Conservation (phyloP, 2,888 invertebrate genomes). For the Chesias legatella region DNA sequence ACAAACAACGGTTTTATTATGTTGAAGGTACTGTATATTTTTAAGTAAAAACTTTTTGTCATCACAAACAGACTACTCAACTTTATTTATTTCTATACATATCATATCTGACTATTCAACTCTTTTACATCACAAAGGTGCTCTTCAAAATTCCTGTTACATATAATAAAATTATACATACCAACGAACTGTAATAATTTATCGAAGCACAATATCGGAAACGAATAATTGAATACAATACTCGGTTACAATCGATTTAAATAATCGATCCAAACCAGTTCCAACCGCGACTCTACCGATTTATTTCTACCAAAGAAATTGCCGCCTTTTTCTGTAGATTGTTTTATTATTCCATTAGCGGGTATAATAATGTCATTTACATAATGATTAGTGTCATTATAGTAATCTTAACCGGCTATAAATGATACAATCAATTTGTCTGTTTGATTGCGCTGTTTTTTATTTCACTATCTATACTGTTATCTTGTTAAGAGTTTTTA, state of each 20-base stretch:
- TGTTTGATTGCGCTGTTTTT: slow-evolving; percentile 24
- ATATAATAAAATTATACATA: slow-evolving; percentile 2
- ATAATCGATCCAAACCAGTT: slow-evolving; percentile 45
- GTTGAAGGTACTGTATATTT: too few species aligned
- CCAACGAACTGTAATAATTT: slow-evolving; percentile 16
- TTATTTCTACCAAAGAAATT: slow-evolving; percentile 42
- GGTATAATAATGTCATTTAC: slow-evolving; percentile 48
- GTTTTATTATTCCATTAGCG: slow-evolving; percentile 45
- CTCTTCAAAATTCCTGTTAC: too few species aligned
- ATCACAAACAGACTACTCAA: too few species aligned
- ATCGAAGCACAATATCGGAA: slow-evolving; percentile 27
- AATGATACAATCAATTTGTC: slow-evolving; percentile 29
- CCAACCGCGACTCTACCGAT: slow-evolving; percentile 34
- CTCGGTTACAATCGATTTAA: slow-evolving; percentile 48
- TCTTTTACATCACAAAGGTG: too few species aligned
- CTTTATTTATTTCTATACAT: too few species aligned
- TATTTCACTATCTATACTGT: slow-evolving; percentile 8
- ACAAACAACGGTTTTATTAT: too few species aligned
- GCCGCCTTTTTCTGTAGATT: slow-evolving; percentile 33
- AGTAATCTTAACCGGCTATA: slow-evolving; percentile 21
- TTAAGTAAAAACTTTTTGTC: too few species aligned
- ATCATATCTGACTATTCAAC: too few species aligned
- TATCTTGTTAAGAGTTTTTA: background rate
- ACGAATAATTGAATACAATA: slow-evolving; percentile 14
- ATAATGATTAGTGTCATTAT: slow-evolving; percentile 27